phyloP scores from a whole-genome alignment of 2,888 invertebrate genomes.

The Philonicus albiceps region DNA sequence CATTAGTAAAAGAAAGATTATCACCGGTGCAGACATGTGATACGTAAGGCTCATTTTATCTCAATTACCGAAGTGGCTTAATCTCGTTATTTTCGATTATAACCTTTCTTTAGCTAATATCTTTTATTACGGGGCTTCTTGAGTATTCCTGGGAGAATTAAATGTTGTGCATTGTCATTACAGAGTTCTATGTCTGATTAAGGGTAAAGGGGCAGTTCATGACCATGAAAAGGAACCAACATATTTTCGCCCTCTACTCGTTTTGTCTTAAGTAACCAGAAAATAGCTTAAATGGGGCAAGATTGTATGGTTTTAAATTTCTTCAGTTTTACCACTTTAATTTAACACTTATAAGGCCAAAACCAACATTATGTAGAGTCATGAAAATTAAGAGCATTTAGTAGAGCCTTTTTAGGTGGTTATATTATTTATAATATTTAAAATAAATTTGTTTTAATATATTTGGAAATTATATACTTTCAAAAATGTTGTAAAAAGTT shows the following conservation, averaged over 20 bases:
- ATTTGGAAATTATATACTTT: too few species aligned
- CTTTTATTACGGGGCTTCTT: neutral
- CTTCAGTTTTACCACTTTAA: neutral
- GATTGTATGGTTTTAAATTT: neutral
- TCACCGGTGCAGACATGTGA: neutral
- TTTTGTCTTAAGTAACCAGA: neutral
- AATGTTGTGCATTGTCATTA: neutral
- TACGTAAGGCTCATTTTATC: conserved; percentile 27
- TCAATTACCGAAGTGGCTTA: conserved; percentile 32
- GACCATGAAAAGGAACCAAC: neutral
- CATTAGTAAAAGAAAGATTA: neutral
- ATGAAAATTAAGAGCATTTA: neutral
- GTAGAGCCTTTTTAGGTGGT: neutral
- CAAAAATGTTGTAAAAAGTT: too few species aligned
- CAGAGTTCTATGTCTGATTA: neutral
- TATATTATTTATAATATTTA: too few species aligned
- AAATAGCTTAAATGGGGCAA: neutral
- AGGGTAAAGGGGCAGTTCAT: neutral
- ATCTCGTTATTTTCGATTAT: conserved; percentile 31
- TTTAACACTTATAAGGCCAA: neutral
- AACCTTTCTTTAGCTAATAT: neutral
- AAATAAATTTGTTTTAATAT: too few species aligned
- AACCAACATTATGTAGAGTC: neutral
- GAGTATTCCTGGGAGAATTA: neutral
- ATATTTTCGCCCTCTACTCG: neutral